Conservation (phyloP, 2,888 invertebrate species). For the Eretmocerus hayati region DNA sequence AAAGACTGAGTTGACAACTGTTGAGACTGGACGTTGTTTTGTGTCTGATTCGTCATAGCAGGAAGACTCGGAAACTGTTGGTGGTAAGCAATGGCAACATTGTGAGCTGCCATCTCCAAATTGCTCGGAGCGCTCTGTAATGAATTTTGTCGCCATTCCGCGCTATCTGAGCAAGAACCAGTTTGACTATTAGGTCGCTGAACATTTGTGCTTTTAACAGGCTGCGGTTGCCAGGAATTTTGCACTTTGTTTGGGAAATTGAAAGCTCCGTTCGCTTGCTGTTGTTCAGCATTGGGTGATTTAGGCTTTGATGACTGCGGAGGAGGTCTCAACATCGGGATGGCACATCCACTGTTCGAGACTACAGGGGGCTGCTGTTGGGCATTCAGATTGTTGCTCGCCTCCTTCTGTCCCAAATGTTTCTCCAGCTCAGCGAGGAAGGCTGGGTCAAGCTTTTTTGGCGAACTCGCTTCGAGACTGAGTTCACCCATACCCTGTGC, state of each 20-base stretch:
- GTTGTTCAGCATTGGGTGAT: slow-evolving; percentile 33
- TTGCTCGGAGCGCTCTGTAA: slow-evolving; percentile 30
- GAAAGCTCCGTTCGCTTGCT: slow-evolving; percentile 1
- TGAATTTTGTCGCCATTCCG: slow-evolving; percentile 13
- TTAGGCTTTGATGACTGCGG: slow-evolving; percentile 43
- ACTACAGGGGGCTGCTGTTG: slow-evolving; percentile 2
- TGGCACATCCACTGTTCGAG: slow-evolving; percentile 29
- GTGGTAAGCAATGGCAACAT: slow-evolving; percentile 19
- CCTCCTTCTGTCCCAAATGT: slow-evolving; percentile 50
- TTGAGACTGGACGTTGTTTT: background rate
- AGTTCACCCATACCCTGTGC: slow-evolving; percentile 35
- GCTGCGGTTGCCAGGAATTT: slow-evolving; percentile 41
- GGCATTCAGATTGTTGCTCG: slow-evolving; percentile 44
- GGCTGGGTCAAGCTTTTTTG: slow-evolving; percentile 52
- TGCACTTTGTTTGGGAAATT: slow-evolving; percentile 41
- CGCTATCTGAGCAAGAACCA: slow-evolving; percentile 20
- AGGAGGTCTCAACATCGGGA: slow-evolving; percentile 49
- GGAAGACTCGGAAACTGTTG: slow-evolving; percentile 23
- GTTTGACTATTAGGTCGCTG: slow-evolving; percentile 34
- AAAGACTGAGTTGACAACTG: slow-evolving; percentile 4
- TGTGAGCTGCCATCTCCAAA: slow-evolving; percentile 25
- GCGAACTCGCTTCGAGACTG: slow-evolving; percentile 31
- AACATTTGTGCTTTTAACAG: slow-evolving; percentile 33
- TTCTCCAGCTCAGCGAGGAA: slow-evolving; percentile 63
- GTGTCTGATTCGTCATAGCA: slow-evolving; percentile 2